A percentile compares a stretch with the other conserved stretches of the same genome.
These are phyloP conservation scores for Bactericera cockerelli DNA, from an alignment of 1,140 invertebrate genomes.

Conservation along the genomic window DNA sequence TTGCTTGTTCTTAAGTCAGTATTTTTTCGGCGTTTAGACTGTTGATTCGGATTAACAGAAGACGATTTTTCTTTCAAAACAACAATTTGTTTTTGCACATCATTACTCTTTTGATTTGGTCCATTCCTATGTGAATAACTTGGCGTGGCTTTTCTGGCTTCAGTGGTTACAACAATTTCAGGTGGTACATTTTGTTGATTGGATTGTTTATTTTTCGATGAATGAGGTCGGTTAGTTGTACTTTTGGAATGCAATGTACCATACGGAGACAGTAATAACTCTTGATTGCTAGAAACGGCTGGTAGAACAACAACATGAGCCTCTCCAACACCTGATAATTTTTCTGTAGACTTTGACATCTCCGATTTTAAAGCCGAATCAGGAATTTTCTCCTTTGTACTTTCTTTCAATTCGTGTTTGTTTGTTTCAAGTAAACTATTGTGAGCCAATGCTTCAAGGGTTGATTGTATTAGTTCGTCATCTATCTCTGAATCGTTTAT, in stretches of 20 bases:
- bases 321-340: not conserved
- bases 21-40: not conserved
- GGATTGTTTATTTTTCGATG: not conserved
- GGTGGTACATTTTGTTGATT: not conserved
- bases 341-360: not conserved
- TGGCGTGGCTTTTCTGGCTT: not conserved
- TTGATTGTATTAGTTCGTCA: not conserved
- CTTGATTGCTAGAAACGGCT: not conserved
- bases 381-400: not conserved
- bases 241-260: not conserved
- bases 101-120: not conserved
- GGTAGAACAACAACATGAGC: conserved; percentile 1
- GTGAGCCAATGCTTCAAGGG: not conserved
- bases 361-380: not conserved
- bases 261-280: not conserved
- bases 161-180: not conserved
- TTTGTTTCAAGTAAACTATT: not conserved
- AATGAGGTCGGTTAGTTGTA: not conserved
- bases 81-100: conserved; percentile 12
- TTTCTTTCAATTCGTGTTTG: not conserved
- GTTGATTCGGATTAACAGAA: not conserved
- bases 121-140: not conserved
- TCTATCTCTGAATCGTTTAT: not conserved
- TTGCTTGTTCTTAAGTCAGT: too few relatives aligned
- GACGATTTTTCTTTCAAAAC: conserved; percentile 6